These are phyloP conservation scores for Lithophane ornitopus DNA, from an alignment of 2,888 invertebrate species.

Conservation along the genomic window DNA sequence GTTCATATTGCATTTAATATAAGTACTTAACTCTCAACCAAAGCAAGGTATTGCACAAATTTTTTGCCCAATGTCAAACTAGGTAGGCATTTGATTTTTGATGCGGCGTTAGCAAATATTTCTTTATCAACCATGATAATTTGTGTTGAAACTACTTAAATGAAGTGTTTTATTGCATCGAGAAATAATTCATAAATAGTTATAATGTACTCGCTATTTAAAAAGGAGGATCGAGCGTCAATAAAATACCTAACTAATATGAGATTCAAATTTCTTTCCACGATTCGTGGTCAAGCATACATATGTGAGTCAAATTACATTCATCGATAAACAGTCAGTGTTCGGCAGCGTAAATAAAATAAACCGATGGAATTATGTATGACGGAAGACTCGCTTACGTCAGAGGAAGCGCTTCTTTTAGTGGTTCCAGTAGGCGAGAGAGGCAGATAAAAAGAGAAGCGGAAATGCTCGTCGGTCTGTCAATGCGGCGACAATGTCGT, in stretches of 20 bases:
- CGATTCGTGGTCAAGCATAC: slow-evolving; percentile 62
- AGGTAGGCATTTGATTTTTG: not conserved
- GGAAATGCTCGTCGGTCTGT: slow-evolving; percentile 88
- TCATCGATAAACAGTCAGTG: slow-evolving; percentile 59
- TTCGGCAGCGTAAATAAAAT: slow-evolving; percentile 69
- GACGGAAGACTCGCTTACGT: slow-evolving; percentile 79
- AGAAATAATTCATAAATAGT: not conserved
- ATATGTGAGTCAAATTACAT: slow-evolving; percentile 76
- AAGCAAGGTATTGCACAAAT: not conserved
- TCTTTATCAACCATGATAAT: not conserved
- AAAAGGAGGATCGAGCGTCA: slow-evolving; percentile 54
- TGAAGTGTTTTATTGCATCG: not conserved
- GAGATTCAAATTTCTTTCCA: slow-evolving; percentile 65
- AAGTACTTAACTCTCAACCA: not conserved
- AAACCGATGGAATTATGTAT: slow-evolving; percentile 73
- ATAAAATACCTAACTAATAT: slow-evolving; percentile 67
- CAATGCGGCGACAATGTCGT: slow-evolving; percentile 88
- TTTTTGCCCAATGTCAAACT: not conserved
- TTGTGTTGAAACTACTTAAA: not conserved
- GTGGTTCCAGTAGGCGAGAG: slow-evolving; percentile 67
- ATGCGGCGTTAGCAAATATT: not conserved
- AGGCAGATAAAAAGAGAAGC: slow-evolving; percentile 84
- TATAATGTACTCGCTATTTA: not conserved
- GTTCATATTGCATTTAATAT: not conserved
- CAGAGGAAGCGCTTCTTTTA: slow-evolving; percentile 79